Percentiles rank a stretch among this genome's conserved stretches.
phyloP scores from a whole-genome alignment of 1,140 invertebrate genomes.

The Agrypnia vestita region DNA sequence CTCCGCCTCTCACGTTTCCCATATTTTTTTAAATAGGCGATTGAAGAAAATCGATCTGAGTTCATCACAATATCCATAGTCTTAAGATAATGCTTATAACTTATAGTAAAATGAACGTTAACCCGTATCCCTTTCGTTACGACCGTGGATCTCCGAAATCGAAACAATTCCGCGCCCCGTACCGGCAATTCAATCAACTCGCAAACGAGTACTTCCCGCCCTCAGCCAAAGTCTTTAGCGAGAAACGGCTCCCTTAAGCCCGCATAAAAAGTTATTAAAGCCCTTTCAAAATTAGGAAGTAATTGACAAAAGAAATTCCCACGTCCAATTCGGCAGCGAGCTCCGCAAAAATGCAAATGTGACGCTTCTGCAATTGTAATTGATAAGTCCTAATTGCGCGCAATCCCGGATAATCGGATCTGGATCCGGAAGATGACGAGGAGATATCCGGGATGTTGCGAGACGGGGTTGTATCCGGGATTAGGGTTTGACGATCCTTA shows the following conservation, averaged over 20 bases:
- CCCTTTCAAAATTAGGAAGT: constrained; percentile 25
- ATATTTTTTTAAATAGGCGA: too few relatives aligned
- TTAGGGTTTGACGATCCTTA: neutral
- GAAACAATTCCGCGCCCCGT: too few relatives aligned
- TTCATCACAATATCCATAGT: too few relatives aligned
- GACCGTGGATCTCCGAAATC: too few relatives aligned
- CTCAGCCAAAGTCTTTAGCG: neutral
- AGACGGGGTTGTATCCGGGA: neutral
- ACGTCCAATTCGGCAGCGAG: neutral
- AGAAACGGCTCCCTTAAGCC: neutral
- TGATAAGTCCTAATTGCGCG: constrained; percentile 25
- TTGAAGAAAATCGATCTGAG: too few relatives aligned
- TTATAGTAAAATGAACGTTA: neutral
- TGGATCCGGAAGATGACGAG: constrained; percentile 14
- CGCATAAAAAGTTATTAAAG: constrained; percentile 1
- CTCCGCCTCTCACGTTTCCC: too few relatives aligned
- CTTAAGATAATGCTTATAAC: too few relatives aligned
- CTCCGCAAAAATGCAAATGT: constrained; percentile 23
- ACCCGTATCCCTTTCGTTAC: neutral
- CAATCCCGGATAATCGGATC: constrained; percentile 4
- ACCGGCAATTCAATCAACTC: constrained; percentile 14
- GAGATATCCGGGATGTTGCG: neutral
- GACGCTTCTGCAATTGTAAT: neutral
- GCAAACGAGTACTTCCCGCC: neutral
- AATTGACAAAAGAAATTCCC: constrained; percentile 27